Evolutionary conservation across 2,113 vertebrate species (phyloP), one percentile per base, ranked within the genome.

Genomic region (Alectura lathami): DNA sequence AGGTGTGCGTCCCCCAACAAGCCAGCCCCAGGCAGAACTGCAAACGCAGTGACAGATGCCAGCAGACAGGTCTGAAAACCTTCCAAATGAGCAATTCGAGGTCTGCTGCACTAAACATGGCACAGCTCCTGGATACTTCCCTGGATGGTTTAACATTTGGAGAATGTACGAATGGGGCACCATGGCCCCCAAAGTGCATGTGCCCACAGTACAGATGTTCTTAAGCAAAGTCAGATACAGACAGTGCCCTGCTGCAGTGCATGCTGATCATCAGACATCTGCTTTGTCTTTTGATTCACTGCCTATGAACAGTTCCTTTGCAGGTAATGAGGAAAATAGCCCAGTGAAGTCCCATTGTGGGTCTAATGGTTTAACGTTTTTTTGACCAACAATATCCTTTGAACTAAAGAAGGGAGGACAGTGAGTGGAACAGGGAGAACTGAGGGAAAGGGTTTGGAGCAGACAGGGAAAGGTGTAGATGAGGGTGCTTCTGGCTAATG

Each of bases 41-140:
- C 17, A 81, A 82, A 86, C 92, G 78, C 0, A 1, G 80, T 96
- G 94, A 96, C 91, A 96, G 88, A 96, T 95, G 88, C 91, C 95
- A 94, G 86, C 73, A 96, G 94, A 96, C 92, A 95, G 91, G 86
- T 59, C 86, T 96, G 92, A 93, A 95, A 94, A 92, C 56, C 83
- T 78, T 95, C 92, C 83, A 94, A 90, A 90, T 93, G 94, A 96
- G 83, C 94, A 96, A 51, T 94, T 90, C 76, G 53, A 93, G 34
- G 64, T 73, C 86, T 77, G 76, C 68, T 81, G 77, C 64, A 83
- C 79, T 90, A 73, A 88, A 69, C 5, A 20, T 53, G 77, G 79
- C 45, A 38, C 47, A 86, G 64, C 45, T 96, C 82, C 83, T 54
- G 42, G 86, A 77, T 59, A 70, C 47, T 45, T 88, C 92, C 76